Conservation (phyloP, 2,113 vertebrate species). For the Murina feae region DNA sequence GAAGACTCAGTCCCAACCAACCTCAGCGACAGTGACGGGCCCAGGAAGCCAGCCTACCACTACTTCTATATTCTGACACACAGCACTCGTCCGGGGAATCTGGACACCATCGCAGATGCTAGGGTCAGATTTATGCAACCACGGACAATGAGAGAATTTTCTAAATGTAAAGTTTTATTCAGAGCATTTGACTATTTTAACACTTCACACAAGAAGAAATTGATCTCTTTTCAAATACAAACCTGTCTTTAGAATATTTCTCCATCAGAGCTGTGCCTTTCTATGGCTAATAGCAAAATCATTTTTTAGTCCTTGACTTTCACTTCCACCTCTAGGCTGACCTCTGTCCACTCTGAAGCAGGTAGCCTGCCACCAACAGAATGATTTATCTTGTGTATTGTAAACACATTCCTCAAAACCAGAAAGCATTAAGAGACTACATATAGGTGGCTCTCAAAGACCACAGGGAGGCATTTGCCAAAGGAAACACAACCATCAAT, state of each 20-base stretch:
- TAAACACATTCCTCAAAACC: neutral
- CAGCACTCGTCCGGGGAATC: neutral
- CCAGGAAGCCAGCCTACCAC: neutral
- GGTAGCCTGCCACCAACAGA: neutral
- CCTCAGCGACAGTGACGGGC: conserved; percentile 41
- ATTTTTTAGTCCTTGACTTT: neutral
- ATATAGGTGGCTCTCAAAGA: neutral
- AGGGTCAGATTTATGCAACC: neutral
- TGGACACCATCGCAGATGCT: neutral
- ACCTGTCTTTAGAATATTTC: neutral
- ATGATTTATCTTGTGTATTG: neutral
- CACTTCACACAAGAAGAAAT: neutral
- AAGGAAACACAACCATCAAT: neutral
- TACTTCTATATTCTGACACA: neutral
- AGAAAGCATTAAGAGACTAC: neutral
- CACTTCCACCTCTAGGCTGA: neutral
- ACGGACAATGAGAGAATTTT: neutral
- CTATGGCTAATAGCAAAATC: neutral
- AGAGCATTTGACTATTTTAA: neutral
- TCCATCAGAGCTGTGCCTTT: neutral
- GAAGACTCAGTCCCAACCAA: conserved; percentile 36
- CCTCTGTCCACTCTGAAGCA: neutral
- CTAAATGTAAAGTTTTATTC: neutral
- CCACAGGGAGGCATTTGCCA: rapidly evolving
- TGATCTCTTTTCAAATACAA: neutral